Evolutionary conservation across 1,140 invertebrate genomes (phyloP).

Genomic region (Papilio polyxenes): DNA sequence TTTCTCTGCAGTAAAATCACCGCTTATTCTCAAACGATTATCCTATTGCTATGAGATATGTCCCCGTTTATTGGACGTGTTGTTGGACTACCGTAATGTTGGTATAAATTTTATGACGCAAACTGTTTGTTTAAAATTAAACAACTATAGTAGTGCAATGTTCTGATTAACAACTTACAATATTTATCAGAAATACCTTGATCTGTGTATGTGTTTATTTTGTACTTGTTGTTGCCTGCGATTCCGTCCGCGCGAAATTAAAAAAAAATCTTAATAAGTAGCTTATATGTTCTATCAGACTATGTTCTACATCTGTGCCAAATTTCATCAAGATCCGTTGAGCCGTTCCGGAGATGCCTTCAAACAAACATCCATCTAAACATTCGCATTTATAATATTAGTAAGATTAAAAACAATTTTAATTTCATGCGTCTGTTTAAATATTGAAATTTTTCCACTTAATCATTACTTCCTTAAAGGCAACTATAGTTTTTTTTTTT

Average conservation of each 20-base stretch:
- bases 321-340: too few relatives aligned
- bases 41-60: constrained; percentile 24
- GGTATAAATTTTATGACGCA: constrained; percentile 8
- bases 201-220: too few relatives aligned
- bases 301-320: too few relatives aligned
- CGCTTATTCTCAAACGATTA: constrained; percentile 21
- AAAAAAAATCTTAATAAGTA: too few relatives aligned
- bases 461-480: constrained; percentile 39
- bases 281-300: too few relatives aligned
- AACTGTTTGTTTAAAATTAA: neutral
- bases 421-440: neutral
- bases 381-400: too few relatives aligned
- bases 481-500: constrained; percentile 53
- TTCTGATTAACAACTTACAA: too few relatives aligned
- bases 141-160: neutral
- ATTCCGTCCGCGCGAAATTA: too few relatives aligned
- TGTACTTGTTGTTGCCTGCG: too few relatives aligned
- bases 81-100: constrained; percentile 31
- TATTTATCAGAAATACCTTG: neutral
- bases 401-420: too few relatives aligned
- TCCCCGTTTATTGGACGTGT: constrained; percentile 31
- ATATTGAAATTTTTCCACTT: constrained; percentile 13
- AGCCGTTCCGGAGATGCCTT: too few relatives aligned
- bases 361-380: too few relatives aligned
- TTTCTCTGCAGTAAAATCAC: constrained; percentile 41